These are phyloP conservation scores for Sialia sialis DNA, from an alignment of 2,113 vertebrate species.

Conservation along the genomic window DNA sequence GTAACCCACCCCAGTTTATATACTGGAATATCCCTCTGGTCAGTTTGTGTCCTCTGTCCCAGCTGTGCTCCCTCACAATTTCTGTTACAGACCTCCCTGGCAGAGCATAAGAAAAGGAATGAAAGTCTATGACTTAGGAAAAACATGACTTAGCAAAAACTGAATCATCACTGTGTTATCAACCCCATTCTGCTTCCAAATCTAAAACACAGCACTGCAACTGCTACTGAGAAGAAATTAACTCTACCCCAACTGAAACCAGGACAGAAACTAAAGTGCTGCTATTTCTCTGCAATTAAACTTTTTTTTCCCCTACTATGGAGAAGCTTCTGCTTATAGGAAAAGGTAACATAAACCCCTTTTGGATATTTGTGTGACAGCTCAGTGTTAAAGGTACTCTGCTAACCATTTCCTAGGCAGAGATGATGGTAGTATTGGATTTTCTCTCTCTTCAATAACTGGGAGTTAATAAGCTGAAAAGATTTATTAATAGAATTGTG, in stretches of 20 bases:
- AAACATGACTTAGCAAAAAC: neutral
- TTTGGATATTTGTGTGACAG: neutral
- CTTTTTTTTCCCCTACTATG: neutral
- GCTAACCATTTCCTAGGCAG: neutral
- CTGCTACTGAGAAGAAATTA: neutral
- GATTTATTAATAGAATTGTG: neutral
- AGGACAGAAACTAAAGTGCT: neutral
- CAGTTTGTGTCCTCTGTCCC: neutral
- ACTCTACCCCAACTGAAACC: neutral
- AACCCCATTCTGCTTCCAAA: neutral
- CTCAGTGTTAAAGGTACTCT: neutral
- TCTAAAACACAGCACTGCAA: neutral
- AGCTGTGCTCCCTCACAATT: neutral
- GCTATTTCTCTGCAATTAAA: neutral
- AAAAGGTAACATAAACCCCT: neutral
- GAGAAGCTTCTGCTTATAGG: neutral
- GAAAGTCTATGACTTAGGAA: neutral
- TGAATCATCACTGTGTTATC: neutral
- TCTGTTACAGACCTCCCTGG: neutral
- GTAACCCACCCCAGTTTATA: neutral
- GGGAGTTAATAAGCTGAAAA: neutral
- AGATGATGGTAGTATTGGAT: neutral
- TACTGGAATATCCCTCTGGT: neutral
- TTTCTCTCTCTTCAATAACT: neutral
- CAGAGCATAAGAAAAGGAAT: neutral